Base-by-base conservation (phyloP, 2,888 invertebrate species). In the Neoaliturus tenellus region DNA sequence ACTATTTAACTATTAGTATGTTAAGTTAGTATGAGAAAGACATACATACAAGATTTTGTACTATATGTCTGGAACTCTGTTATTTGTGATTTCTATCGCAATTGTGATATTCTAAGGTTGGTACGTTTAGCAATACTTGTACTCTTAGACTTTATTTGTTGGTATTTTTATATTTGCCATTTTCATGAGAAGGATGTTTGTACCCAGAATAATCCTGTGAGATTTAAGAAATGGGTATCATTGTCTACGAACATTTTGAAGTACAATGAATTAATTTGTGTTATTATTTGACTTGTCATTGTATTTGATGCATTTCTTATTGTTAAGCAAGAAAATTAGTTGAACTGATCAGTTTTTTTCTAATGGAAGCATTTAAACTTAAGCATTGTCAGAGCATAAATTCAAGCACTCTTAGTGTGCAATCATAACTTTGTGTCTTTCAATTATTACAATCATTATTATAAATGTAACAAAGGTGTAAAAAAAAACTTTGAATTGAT, bases 11-110 rank as follows among this genome's bases (percentile, higher is more conserved):
- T 51, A n/a, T 55, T 55, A 55, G 55, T 20, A 55, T 55, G 62
- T 62, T 55, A 62, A 62, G 62, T 62, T 62, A 62, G 62, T 31
- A 12, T 31, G 62, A 62, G 62, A 62, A 62, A 62, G 62, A 62
- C 62, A 62, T 62, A 62, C 62, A 62, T 62, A 28, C 31, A 17
- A 62, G 14, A 31, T 28, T 62, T 28, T n/a, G 62, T 28, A 31
- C 31, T 28, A n/a, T 62, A 14, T 62, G 62, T 62, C 62, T 62
- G 62, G 31, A 62, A 31, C 51, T 51, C 51, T 20, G 10, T 44
- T 35, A 48, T 28, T 62, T 62, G 62, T 62, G 62, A 62, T 62
- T 3, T 62, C 62, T 4, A 31, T 62, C 20, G 28, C 28, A 28
- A 10, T 31, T 17, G 31, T 62, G 28, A 31, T 62, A 20, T 12